Conservation (phyloP, 2,797 vertebrate species). For the Picus viridis region DNA sequence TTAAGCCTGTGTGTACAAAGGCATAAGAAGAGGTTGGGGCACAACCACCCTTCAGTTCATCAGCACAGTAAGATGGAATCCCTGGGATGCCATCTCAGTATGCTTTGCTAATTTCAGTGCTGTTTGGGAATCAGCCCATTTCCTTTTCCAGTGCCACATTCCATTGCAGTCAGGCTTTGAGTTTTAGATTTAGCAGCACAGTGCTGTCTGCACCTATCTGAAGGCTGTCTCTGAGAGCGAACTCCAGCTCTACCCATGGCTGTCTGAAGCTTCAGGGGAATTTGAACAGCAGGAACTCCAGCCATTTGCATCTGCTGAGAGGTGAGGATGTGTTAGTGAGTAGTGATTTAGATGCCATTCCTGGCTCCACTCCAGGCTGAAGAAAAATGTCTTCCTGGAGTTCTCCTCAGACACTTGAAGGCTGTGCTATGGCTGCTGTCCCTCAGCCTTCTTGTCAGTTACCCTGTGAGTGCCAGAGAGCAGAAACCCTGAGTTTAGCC, state of each 20-base stretch:
- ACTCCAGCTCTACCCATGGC: background rate
- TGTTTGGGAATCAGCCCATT: background rate
- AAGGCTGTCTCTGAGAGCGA: background rate
- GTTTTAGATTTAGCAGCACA: background rate
- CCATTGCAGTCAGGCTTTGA: background rate
- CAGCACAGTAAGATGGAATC: background rate
- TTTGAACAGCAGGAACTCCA: background rate
- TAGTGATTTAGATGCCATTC: background rate
- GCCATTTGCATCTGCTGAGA: background rate
- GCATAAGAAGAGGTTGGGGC: background rate
- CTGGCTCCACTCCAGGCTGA: constrained; percentile 18
- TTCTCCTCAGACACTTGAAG: background rate
- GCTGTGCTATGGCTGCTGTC: background rate
- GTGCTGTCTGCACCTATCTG: background rate
- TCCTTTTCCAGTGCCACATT: background rate
- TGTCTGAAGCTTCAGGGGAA: background rate
- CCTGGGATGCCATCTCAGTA: background rate
- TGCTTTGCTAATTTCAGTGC: background rate
- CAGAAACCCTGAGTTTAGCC: background rate
- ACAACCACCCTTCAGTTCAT: background rate
- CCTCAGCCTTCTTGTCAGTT: background rate
- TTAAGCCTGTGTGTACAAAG: background rate
- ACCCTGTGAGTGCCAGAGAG: background rate
- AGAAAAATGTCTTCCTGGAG: background rate
- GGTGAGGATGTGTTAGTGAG: background rate